A percentile compares a stretch with the other conserved stretches of the same genome.
Evolutionary conservation across 2,888 invertebrate species (phyloP).

Genomic region (Byasa hedistus): DNA sequence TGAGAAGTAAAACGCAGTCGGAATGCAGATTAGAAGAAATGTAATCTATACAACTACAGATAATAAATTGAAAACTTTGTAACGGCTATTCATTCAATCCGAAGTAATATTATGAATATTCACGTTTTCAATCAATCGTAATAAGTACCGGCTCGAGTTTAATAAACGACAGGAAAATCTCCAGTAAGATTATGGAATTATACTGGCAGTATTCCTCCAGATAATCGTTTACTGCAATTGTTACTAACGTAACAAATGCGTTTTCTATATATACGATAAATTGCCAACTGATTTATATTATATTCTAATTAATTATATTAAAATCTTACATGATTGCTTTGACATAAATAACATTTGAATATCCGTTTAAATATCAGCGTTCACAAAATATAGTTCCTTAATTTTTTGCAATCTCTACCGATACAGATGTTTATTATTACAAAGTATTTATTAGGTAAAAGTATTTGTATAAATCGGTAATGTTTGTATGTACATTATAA

Average conservation of each 20-base stretch:
- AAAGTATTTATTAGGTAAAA: not conserved
- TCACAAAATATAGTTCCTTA: too few relatives aligned
- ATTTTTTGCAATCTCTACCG: too few relatives aligned
- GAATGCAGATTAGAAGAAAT: slow-evolving; percentile 1
- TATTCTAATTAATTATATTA: not conserved
- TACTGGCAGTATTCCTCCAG: not conserved
- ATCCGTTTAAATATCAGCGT: too few relatives aligned
- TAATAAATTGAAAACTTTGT: slow-evolving; percentile 2
- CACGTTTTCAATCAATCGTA: slow-evolving; percentile 5
- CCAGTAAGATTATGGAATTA: slow-evolving; percentile 12
- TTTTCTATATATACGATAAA: not conserved
- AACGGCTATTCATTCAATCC: slow-evolving; percentile 1
- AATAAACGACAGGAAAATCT: slow-evolving; percentile 6
- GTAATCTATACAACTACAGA: not conserved
- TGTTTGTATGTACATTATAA: not conserved
- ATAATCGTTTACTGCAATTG: slow-evolving; percentile 1
- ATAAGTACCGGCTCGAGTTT: not conserved
- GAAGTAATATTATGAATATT: slow-evolving; percentile 4
- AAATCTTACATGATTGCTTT: not conserved
- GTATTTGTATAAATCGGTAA: not conserved
- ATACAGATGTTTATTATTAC: not conserved
- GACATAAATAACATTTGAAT: not conserved
- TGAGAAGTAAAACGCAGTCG: slow-evolving; percentile 2
- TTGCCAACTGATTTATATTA: too few relatives aligned
- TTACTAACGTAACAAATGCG: not conserved